phyloP scores from a whole-genome alignment of 1,140 invertebrate genomes.

The Temnothorax longispinosus region DNA sequence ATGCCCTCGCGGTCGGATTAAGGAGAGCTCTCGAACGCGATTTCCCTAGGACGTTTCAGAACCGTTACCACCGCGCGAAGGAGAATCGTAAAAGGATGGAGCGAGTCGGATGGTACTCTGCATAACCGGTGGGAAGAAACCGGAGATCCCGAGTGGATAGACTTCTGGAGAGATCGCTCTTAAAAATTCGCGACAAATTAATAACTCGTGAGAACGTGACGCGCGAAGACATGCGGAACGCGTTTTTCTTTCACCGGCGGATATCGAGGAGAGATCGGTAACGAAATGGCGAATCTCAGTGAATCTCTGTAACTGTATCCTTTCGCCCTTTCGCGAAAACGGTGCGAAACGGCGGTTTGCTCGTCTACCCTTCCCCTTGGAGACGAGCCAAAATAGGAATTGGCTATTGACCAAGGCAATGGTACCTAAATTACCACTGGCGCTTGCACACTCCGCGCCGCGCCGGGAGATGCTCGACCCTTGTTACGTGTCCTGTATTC shows the following conservation, averaged over 20 bases:
- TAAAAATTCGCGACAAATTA: background rate
- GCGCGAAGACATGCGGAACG: background rate
- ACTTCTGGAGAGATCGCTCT: background rate
- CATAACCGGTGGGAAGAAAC: constrained; percentile 15
- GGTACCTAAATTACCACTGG: constrained; percentile 82
- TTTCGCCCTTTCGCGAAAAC: constrained; percentile 69
- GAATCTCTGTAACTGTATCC: constrained; percentile 53
- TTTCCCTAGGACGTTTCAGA: constrained; percentile 36
- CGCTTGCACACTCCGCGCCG: constrained; percentile 72
- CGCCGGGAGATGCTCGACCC: constrained; percentile 76
- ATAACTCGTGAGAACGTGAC: background rate
- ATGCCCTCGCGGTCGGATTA: constrained; percentile 52
- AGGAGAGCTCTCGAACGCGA: constrained; percentile 56
- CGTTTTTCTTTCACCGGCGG: background rate
- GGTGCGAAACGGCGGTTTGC: constrained; percentile 75
- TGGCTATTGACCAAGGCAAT: constrained; percentile 85
- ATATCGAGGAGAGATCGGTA: constrained; percentile 1
- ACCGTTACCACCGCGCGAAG: background rate
- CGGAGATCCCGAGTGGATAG: constrained; percentile 14
- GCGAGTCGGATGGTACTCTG: constrained; percentile 14
- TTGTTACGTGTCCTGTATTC: constrained; percentile 84
- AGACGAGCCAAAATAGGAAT: constrained; percentile 84
- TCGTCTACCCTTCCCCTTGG: constrained; percentile 76
- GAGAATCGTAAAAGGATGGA: background rate
- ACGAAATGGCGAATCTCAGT: background rate